phyloP scores from a whole-genome alignment of 2,797 vertebrate species.

The Gallinago stenura region DNA sequence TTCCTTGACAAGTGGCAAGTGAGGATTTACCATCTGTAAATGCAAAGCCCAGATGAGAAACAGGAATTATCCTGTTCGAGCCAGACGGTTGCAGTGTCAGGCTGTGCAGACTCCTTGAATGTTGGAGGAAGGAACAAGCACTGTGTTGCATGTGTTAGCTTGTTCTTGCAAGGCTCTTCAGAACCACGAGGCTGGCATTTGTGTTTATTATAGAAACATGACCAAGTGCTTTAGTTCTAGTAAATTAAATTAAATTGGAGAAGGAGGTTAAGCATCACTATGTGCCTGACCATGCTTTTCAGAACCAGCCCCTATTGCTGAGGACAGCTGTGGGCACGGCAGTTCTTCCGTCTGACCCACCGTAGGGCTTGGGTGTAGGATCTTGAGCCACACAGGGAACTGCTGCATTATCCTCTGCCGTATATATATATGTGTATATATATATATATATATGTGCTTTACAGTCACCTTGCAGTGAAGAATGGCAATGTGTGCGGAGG shows the following conservation, averaged over 20 bases:
- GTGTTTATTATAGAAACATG: neutral
- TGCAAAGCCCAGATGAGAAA: neutral
- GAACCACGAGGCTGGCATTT: neutral
- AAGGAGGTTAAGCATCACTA: neutral
- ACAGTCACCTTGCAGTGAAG: neutral
- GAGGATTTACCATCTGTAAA: neutral
- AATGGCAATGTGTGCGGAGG: neutral
- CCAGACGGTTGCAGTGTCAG: neutral
- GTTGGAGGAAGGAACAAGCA: neutral
- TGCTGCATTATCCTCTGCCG: fast-evolving
- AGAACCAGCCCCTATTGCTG: neutral
- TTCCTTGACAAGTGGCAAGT: neutral
- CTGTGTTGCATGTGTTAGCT: neutral
- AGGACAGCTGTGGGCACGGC: neutral
- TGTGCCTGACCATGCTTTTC: neutral
- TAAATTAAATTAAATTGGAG: neutral
- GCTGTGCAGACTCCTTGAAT: neutral
- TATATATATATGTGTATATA: too few species aligned
- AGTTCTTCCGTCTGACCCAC: neutral
- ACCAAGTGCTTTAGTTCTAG: neutral
- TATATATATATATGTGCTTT: neutral
- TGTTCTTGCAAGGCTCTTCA: neutral
- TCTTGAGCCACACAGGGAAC: neutral
- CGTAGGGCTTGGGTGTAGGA: neutral
- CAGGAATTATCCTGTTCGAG: neutral